Conservation (phyloP, 2,888 invertebrate species). For the Drosophila tripunctata region DNA sequence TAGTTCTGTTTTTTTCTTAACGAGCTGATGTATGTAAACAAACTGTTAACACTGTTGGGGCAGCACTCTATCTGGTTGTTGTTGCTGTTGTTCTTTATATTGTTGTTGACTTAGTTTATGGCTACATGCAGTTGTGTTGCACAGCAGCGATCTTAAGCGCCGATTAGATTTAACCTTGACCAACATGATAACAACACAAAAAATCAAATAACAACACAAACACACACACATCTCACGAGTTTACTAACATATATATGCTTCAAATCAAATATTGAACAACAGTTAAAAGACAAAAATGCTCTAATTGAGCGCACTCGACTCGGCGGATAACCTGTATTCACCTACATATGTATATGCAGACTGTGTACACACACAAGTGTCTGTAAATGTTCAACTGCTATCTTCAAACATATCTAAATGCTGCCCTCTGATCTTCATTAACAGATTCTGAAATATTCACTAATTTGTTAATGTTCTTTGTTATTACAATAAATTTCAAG, state of each 20-base stretch:
- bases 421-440: slow-evolving; percentile 10
- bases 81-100: slow-evolving; percentile 1
- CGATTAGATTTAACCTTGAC: slow-evolving; percentile 82
- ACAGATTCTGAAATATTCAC: not conserved
- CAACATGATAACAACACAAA: slow-evolving; percentile 75
- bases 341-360: not conserved
- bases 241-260: not conserved
- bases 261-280: slow-evolving; percentile 5
- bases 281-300: slow-evolving; percentile 5
- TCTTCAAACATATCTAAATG: not conserved
- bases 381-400: not conserved
- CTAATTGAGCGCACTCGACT: slow-evolving; percentile 11
- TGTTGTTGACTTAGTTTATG: slow-evolving; percentile 59
- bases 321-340: slow-evolving; percentile 14
- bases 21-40: slow-evolving; percentile 75
- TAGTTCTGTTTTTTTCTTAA: slow-evolving; percentile 49
- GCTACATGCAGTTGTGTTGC: slow-evolving; percentile 57
- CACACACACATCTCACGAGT: not conserved
- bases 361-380: not conserved
- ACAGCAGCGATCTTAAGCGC: slow-evolving; percentile 67
- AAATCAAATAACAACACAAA: slow-evolving; percentile 1
- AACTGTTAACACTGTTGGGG: slow-evolving; percentile 70
- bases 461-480: too few relatives aligned
- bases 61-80: slow-evolving; percentile 19
- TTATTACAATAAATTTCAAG: too few relatives aligned